Conservation (phyloP, 2,888 invertebrate genomes). For the Stenodema calcarata region DNA sequence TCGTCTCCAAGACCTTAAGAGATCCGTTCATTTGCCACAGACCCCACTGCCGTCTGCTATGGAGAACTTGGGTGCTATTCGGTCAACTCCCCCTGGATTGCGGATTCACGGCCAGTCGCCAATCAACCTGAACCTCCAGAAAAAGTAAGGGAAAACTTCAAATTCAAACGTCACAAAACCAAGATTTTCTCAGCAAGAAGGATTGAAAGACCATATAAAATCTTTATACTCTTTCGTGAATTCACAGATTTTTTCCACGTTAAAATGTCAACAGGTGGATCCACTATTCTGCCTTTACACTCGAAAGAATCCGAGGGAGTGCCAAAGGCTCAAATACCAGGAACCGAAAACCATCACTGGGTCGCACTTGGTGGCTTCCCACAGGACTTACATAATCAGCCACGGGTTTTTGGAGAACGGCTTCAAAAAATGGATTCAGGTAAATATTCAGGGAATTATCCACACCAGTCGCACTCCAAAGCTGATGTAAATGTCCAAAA, state of each 20-base stretch:
- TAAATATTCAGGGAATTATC: too few species aligned
- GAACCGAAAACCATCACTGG: conserved; percentile 69
- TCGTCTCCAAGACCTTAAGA: too few species aligned
- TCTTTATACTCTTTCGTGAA: too few species aligned
- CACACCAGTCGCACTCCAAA: too few species aligned
- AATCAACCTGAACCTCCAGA: conserved; percentile 78
- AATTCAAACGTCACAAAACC: too few species aligned
- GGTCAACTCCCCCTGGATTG: conserved; percentile 78
- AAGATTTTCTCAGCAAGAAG: background rate
- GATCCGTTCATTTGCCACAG: too few species aligned
- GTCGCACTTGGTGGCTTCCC: conserved; percentile 70
- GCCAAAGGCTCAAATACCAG: conserved; percentile 71
- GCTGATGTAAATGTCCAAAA: too few species aligned
- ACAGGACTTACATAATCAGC: conserved; percentile 76
- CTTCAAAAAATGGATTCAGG: conserved; percentile 77
- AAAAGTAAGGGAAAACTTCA: too few species aligned
- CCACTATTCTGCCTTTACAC: conserved; percentile 69
- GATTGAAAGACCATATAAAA: background rate
- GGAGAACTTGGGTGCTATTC: conserved; percentile 83
- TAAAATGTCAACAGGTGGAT: too few species aligned
- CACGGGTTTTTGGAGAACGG: conserved; percentile 90
- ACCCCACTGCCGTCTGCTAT: conserved; percentile 68
- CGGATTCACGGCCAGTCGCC: conserved; percentile 77
- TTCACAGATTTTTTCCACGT: too few species aligned
- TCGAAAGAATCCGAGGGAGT: conserved; percentile 63